Evolutionary conservation across 2,113 vertebrate species (phyloP), one percentile per base, ranked within the genome.

Genomic region (Nothocercus julius): DNA sequence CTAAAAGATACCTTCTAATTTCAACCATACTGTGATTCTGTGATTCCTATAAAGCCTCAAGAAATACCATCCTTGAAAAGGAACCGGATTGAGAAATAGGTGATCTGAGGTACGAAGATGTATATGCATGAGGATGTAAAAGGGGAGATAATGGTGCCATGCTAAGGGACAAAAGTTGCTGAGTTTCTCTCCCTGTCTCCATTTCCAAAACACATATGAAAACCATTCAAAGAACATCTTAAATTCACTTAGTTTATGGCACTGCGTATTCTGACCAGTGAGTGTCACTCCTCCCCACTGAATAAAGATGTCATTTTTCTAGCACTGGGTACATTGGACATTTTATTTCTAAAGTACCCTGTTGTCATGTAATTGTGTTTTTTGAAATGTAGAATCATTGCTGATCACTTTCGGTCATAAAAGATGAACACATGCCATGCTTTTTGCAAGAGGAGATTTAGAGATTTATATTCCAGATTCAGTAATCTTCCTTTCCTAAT

Each of bases 281-380:
- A 68, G 85, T 75, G 85, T 90, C 94, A 86, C 88, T 93, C 76
- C 64, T 90, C 68, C 82, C 63, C 79, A 87, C 7, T 11, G 36
- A 92, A 92, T 34, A 53, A 64, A 56, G 36, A 11, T n/a, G 56
- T 36, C 20, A 18, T 40, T 88, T 87, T 62, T 22, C 42, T 36
- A 64, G 49, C 32, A 64, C 15, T 59, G 36, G 15, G 44, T 13
- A 66, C 45, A 36, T 21, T 72, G 25, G 5, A 16, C 32, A 30
- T 61, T 40, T 22, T 56, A 61, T 0, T 0, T 24, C 30, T 67
- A 25, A 77, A 72, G 24, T 34, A 67, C 22, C 20, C 19, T 11
- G 10, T 49, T 40, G 19, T 67, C 53, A 56, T 44, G 36, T 42
- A 54, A 80, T 75, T 32, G 9, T 5, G 30, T 81, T 66, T 66